phyloP scores from a whole-genome alignment of 2,113 vertebrate genomes.

The Oncorhynchus gorbuscha region DNA sequence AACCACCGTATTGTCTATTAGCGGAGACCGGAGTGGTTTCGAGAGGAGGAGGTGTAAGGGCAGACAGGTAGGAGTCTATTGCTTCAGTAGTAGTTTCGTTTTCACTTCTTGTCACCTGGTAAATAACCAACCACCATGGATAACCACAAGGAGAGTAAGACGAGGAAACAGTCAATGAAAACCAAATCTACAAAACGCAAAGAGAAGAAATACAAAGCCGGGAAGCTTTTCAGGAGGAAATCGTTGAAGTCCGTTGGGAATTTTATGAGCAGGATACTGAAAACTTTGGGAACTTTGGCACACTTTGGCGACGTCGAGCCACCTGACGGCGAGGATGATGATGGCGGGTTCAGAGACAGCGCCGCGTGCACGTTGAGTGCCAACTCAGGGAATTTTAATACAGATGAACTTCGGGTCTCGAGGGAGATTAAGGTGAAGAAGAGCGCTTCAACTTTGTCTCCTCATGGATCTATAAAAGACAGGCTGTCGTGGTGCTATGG shows the following conservation, averaged over 20 bases:
- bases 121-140: conserved; percentile 57
- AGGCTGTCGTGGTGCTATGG: conserved; percentile 71
- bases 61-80: conserved; percentile 67
- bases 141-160: conserved; percentile 61
- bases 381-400: conserved; percentile 50
- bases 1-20: conserved; percentile 37
- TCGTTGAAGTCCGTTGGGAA: conserved; percentile 79
- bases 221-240: conserved; percentile 63
- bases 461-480: conserved; percentile 67
- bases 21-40: conserved; percentile 38
- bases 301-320: conserved; percentile 70
- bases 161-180: conserved; percentile 60
- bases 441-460: conserved; percentile 43
- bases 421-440: conserved; percentile 57
- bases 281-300: conserved; percentile 79
- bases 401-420: conserved; percentile 44
- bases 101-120: conserved; percentile 15
- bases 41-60: conserved; percentile 41
- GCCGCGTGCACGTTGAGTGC: conserved; percentile 67
- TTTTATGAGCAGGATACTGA: conserved; percentile 79
- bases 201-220: conserved; percentile 64
- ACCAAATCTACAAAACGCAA: conserved; percentile 63
- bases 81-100: conserved; percentile 35
- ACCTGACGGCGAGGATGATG: conserved; percentile 73
- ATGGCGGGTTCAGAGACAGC: conserved; percentile 67